Conservation (phyloP, 2,797 vertebrate species). For the Cyclopterus lumpus region DNA sequence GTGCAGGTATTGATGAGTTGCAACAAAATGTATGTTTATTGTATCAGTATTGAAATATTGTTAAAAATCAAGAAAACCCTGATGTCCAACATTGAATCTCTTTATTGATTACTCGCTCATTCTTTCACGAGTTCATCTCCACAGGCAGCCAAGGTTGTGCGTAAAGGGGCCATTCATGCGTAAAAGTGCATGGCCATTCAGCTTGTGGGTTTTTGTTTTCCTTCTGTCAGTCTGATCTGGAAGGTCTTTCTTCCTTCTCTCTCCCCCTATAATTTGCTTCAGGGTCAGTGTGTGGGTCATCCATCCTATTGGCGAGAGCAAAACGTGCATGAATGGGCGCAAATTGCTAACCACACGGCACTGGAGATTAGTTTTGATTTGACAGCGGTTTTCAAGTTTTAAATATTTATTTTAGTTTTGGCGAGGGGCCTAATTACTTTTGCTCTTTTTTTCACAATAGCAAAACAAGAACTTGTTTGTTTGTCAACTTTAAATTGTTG, state of each 20-base stretch:
- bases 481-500: background rate
- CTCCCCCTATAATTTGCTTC: slow-evolving; percentile 34
- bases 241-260: slow-evolving; percentile 16
- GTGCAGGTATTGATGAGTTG: background rate
- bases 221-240: slow-evolving; percentile 16
- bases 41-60: background rate
- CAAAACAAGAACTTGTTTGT: background rate
- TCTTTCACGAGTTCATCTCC: slow-evolving; percentile 17
- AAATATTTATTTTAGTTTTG: background rate
- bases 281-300: slow-evolving; percentile 64
- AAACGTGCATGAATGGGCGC: slow-evolving; percentile 27
- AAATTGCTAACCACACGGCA: slow-evolving; percentile 17
- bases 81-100: background rate
- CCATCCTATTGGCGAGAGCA: background rate
- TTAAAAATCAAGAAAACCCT: background rate
- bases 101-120: background rate
- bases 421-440: background rate
- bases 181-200: slow-evolving; percentile 63
- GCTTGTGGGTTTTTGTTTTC: slow-evolving; percentile 38
- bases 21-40: background rate
- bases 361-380: background rate
- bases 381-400: background rate
- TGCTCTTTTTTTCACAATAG: background rate
- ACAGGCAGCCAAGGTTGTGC: slow-evolving; percentile 29
- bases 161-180: slow-evolving; percentile 64